A percentile compares a stretch with the other conserved stretches of the same genome.
phyloP scores from a whole-genome alignment of 1,140 invertebrate genomes.

The Chionoecetes opilio region DNA sequence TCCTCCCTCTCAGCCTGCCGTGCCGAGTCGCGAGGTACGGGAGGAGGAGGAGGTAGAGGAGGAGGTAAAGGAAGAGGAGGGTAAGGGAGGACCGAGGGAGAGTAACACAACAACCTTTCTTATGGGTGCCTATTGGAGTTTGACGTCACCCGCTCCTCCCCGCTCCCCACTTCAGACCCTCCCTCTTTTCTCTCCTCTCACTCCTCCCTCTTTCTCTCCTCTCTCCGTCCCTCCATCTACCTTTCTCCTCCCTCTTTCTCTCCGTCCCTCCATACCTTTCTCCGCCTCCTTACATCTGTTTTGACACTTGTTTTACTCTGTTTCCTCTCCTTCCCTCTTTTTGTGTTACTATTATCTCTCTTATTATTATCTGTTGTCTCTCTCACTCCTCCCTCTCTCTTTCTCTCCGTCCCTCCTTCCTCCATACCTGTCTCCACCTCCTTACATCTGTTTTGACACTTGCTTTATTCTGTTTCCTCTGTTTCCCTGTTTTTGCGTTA shows the following conservation, averaged over 20 bases:
- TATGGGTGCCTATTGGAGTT: not conserved
- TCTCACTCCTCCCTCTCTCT: no score
- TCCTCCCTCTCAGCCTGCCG: not conserved
- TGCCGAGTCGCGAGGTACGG: slow-evolving; percentile 3
- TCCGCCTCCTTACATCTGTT: not conserved
- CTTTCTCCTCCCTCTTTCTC: not conserved
- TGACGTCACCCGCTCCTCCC: slow-evolving; percentile 23
- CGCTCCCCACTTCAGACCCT: not conserved
- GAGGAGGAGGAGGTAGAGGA: not conserved
- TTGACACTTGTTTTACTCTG: not conserved
- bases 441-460: no score
- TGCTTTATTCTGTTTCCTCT: not conserved
- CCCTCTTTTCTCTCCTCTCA: slow-evolving; percentile 25
- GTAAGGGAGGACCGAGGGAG: not conserved
- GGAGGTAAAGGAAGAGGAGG: not conserved
- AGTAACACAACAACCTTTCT: not conserved
- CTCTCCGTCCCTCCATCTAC: not conserved
- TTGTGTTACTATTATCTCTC: not conserved
- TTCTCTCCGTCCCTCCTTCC: no score
- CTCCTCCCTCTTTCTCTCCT: slow-evolving; percentile 5
- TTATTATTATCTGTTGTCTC: not conserved
- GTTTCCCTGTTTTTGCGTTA: not conserved
- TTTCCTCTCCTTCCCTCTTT: not conserved
- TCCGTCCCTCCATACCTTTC: not conserved
- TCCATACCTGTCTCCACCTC: no score